phyloP scores from a whole-genome alignment of 1,140 invertebrate genomes.

The Magallana ariakensis region DNA sequence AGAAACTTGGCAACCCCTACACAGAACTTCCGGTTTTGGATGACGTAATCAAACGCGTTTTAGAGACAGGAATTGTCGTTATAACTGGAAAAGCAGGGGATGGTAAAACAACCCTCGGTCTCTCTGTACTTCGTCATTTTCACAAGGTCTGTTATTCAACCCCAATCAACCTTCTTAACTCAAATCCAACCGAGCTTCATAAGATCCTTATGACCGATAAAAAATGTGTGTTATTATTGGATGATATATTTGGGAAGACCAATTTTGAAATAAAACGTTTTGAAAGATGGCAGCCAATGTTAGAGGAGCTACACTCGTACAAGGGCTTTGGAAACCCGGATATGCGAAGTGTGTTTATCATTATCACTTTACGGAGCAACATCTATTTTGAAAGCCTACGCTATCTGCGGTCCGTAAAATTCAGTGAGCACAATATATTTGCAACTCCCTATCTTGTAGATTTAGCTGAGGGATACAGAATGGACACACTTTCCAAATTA shows the following conservation, averaged over 20 bases:
- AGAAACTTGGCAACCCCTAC: not conserved
- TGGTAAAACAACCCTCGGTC: not conserved
- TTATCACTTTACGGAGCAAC: not conserved
- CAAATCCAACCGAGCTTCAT: not conserved
- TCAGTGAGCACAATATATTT: constrained; percentile 18
- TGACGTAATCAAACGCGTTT: not conserved
- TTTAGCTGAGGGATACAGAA: not conserved
- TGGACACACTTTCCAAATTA: not conserved
- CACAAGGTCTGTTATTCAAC: not conserved
- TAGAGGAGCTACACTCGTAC: not conserved
- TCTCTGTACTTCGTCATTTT: not conserved
- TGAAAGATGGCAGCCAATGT: constrained; percentile 2
- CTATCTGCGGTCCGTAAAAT: not conserved
- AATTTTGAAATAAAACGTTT: not conserved
- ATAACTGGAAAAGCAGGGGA: not conserved
- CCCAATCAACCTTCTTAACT: not conserved
- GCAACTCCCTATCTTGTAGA: not conserved
- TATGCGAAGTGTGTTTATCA: not conserved
- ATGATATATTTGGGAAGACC: constrained; percentile 5
- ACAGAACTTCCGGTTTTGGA: constrained; percentile 8
- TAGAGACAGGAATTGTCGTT: not conserved
- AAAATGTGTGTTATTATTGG: not conserved
- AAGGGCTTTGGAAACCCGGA: constrained; percentile 9
- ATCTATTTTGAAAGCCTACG: not conserved
- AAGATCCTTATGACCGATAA: constrained; percentile 1